Percentiles rank a stretch among this genome's conserved stretches.
These are phyloP conservation scores for Xenentodon cancila DNA, from an alignment of 2,797 vertebrate genomes.

Conservation along the genomic window DNA sequence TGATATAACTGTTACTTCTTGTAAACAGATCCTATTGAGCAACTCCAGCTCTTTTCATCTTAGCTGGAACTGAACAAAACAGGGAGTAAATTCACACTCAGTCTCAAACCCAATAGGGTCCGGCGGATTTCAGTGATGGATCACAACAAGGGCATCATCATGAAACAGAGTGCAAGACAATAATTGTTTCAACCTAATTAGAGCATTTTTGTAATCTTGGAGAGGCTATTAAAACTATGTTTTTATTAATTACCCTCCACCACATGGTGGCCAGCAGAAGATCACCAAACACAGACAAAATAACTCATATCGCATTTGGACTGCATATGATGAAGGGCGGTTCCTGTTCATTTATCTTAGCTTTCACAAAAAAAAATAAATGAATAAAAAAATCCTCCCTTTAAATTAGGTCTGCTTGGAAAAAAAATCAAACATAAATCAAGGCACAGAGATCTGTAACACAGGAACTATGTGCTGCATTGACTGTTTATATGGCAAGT, in stretches of 20 bases:
- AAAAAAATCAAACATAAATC: constrained; percentile 63
- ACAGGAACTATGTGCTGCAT: constrained; percentile 35
- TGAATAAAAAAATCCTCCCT: constrained; percentile 5
- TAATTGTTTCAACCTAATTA: no score
- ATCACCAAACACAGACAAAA: constrained; percentile 13
- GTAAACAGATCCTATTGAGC: no score
- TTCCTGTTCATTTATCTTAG: constrained; percentile 40
- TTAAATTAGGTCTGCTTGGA: constrained; percentile 26
- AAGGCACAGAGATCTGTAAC: constrained; percentile 50
- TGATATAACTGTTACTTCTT: no score
- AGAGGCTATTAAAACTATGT: no score
- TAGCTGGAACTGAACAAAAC: no score
- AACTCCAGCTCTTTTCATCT: no score
- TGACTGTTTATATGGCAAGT: constrained; percentile 34
- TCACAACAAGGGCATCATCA: no score
- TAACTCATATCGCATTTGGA: constrained; percentile 20
- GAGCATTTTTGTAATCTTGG: no score
- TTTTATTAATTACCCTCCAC: background rate
- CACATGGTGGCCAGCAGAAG: background rate
- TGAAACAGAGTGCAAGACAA: no score
- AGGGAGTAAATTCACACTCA: no score
- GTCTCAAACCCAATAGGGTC: no score
- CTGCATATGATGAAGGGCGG: constrained; percentile 17
- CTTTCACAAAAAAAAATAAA: constrained; percentile 22
- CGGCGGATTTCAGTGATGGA: no score